phyloP scores from a whole-genome alignment of 2,888 invertebrate genomes.

The Rhingia campestris region DNA sequence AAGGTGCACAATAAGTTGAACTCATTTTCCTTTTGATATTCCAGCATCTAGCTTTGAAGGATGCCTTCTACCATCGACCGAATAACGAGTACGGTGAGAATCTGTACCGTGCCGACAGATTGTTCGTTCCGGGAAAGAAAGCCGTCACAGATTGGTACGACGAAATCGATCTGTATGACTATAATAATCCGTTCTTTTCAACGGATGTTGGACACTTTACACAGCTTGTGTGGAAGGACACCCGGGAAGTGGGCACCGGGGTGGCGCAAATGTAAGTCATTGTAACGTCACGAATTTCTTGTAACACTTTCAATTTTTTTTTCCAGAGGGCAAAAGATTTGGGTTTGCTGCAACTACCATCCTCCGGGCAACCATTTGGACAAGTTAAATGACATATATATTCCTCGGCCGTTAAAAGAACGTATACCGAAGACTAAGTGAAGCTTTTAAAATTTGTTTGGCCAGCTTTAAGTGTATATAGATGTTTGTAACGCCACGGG shows the following conservation, averaged over 20 bases:
- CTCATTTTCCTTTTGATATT: not conserved
- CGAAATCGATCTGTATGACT: slow-evolving; percentile 88
- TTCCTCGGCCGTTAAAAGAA: slow-evolving; percentile 80
- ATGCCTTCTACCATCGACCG: slow-evolving; percentile 88
- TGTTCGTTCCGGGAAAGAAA: slow-evolving; percentile 86
- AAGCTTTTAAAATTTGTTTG: too few relatives aligned
- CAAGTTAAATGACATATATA: slow-evolving; percentile 58
- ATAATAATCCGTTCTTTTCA: slow-evolving; percentile 85
- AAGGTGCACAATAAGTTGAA: not conserved
- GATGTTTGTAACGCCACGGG: too few relatives aligned
- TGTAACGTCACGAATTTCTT: slow-evolving; percentile 3
- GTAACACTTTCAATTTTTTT: not conserved
- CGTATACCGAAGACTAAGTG: not conserved
- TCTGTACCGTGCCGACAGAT: slow-evolving; percentile 90
- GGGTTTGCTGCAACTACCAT: slow-evolving; percentile 75
- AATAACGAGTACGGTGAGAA: slow-evolving; percentile 93
- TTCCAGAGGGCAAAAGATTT: slow-evolving; percentile 9
- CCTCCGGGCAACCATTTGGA: slow-evolving; percentile 72
- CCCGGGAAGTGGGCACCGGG: slow-evolving; percentile 90
- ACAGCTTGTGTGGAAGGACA: slow-evolving; percentile 92
- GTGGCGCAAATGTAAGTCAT: slow-evolving; percentile 84
- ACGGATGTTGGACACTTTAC: slow-evolving; percentile 91
- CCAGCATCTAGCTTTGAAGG: slow-evolving; percentile 85
- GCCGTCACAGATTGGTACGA: slow-evolving; percentile 92
- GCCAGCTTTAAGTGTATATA: too few relatives aligned